A percentile compares a stretch with the other conserved stretches of the same genome.
phyloP scores from a whole-genome alignment of 2,888 invertebrate species.

The Drosophila mercatorum region DNA sequence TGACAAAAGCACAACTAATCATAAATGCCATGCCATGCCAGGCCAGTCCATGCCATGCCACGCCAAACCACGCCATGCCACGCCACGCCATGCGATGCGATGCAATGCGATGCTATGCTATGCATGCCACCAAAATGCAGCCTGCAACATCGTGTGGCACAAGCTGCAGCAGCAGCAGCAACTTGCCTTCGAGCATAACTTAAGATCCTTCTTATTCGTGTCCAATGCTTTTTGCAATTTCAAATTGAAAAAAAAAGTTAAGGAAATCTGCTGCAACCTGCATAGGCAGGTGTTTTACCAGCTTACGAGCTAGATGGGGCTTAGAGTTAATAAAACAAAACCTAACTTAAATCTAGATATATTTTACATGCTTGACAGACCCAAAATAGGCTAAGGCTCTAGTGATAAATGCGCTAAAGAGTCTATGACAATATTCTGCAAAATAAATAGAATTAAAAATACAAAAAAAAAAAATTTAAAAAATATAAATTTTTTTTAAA shows the following conservation, averaged over 20 bases:
- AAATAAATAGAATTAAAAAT: too few species aligned
- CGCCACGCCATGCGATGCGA: not conserved
- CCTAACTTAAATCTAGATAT: not conserved
- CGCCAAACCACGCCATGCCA: not conserved
- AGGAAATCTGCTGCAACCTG: not conserved
- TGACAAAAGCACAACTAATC: constrained; percentile 66
- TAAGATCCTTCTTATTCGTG: constrained; percentile 13
- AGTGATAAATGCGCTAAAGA: too few species aligned
- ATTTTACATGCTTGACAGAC: not conserved
- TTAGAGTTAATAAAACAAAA: not conserved
- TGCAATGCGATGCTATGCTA: constrained; percentile 1
- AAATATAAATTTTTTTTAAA: too few species aligned
- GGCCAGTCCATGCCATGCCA: not conserved
- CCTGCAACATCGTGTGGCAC: constrained; percentile 20
- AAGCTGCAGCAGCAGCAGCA: constrained; percentile 1
- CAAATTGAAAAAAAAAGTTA: constrained; percentile 10
- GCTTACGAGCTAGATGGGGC: not conserved
- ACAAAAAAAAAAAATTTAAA: too few species aligned
- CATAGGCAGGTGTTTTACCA: constrained; percentile 15
- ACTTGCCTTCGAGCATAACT: constrained; percentile 13
- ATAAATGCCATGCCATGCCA: constrained; percentile 65
- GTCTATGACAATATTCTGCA: too few species aligned
- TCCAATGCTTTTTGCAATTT: constrained; percentile 18
- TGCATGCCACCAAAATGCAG: constrained; percentile 28
- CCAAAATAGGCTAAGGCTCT: not conserved